phyloP scores from a whole-genome alignment of 2,797 vertebrate genomes.

The Thaleichthys pacificus region DNA sequence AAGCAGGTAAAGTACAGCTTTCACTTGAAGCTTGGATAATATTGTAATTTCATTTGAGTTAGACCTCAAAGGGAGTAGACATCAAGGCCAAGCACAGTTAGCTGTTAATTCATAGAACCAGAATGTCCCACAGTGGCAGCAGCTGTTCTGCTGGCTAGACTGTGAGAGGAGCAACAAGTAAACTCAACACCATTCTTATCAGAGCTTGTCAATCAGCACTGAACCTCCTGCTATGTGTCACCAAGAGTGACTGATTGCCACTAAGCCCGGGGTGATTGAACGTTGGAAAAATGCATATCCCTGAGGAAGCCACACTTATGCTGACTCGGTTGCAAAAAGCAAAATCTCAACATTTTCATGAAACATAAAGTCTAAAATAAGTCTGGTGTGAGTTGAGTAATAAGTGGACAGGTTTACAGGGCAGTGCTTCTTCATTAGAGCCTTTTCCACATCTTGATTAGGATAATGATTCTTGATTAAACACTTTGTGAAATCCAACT shows the following conservation, averaged over 20 bases:
- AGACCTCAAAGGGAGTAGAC: neutral
- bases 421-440: constrained; percentile 43
- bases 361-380: constrained; percentile 14
- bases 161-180: constrained; percentile 1
- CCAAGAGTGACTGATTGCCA: neutral
- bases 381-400: constrained; percentile 47
- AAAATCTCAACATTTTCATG: neutral
- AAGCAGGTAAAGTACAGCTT: neutral
- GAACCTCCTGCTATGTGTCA: neutral
- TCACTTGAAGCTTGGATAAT: neutral
- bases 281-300: neutral
- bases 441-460: constrained; percentile 53
- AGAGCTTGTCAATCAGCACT: neutral
- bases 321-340: neutral
- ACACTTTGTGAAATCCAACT: constrained; percentile 53
- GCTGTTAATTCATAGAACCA: neutral
- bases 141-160: neutral
- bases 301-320: neutral
- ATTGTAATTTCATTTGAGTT: neutral
- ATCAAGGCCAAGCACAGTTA: neutral
- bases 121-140: neutral
- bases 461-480: constrained; percentile 70
- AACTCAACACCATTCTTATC: neutral
- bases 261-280: neutral
- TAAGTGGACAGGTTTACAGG: constrained; percentile 32